Conservation (phyloP, 2,888 invertebrate species). For the Dendrolimus houi region DNA sequence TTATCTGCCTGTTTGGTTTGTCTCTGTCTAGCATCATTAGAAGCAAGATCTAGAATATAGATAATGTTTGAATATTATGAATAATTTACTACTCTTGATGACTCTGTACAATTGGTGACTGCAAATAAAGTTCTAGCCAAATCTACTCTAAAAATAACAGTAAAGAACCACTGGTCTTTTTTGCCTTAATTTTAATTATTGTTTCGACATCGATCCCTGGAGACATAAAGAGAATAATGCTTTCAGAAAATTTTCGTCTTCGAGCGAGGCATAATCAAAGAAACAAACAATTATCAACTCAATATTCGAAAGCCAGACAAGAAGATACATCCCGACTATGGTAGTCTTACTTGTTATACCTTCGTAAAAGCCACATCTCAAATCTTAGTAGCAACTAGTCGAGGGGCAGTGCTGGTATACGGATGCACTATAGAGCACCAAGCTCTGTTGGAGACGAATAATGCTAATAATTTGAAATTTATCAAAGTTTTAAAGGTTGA, state of each 20-base stretch:
- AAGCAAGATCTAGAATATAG: too few relatives aligned
- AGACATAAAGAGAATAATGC: background rate
- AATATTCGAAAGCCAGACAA: constrained; percentile 35
- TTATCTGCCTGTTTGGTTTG: background rate
- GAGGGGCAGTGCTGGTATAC: constrained; percentile 68
- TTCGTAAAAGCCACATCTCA: constrained; percentile 66
- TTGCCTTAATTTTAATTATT: too few relatives aligned
- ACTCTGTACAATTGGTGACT: too few relatives aligned
- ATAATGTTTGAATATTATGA: too few relatives aligned
- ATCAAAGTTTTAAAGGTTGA: constrained; percentile 67
- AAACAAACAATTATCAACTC: constrained; percentile 46
- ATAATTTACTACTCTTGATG: too few relatives aligned
- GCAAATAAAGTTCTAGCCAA: too few relatives aligned
- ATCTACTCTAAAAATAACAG: too few relatives aligned
- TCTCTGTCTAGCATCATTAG: too few relatives aligned
- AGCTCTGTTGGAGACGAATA: constrained; percentile 26
- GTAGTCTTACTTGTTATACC: constrained; percentile 65
- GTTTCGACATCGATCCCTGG: too few relatives aligned
- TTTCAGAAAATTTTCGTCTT: constrained; percentile 47
- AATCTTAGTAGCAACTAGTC: constrained; percentile 63
- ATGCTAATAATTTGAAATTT: constrained; percentile 51
- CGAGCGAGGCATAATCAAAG: constrained; percentile 47
- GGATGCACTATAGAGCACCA: constrained; percentile 63
- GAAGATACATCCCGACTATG: constrained; percentile 37
- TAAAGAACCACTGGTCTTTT: too few relatives aligned